phyloP scores from a whole-genome alignment of 2,888 invertebrate species.

The Arge pagana region DNA sequence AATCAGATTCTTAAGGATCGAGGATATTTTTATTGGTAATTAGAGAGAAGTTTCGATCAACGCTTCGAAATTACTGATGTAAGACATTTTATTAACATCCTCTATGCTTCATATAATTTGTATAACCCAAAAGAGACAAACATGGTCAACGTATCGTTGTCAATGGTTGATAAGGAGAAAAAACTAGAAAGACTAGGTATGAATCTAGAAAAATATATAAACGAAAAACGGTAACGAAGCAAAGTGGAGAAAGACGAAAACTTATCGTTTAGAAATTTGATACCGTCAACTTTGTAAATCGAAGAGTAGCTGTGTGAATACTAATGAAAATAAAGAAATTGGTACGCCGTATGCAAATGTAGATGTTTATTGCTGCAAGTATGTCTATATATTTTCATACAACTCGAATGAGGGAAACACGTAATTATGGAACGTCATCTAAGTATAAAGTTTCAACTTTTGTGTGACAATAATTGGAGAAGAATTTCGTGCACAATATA shows the following conservation, averaged over 20 bases:
- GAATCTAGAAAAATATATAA: too few relatives aligned
- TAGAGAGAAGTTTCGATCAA: conserved; percentile 43
- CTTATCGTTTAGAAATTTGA: too few relatives aligned
- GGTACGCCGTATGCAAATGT: conserved; percentile 49
- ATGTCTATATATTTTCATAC: conserved; percentile 49
- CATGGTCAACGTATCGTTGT: neutral
- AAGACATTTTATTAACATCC: conserved; percentile 18
- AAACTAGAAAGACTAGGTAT: conserved; percentile 2
- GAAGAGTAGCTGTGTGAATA: too few relatives aligned
- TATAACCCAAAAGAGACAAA: conserved; percentile 10
- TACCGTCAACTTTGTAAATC: too few relatives aligned
- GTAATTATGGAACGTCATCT: conserved; percentile 33
- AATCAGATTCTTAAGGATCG: conserved; percentile 55
- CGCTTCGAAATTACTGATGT: conserved; percentile 10
- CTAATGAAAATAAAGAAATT: too few relatives aligned
- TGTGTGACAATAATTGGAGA: neutral
- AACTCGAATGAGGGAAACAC: conserved; percentile 45
- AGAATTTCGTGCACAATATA: conserved; percentile 4
- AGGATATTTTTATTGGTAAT: conserved; percentile 44
- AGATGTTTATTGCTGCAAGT: conserved; percentile 57
- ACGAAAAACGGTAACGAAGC: neutral
- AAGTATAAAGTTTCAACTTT: neutral
- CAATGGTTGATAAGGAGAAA: conserved; percentile 4
- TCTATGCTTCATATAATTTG: conserved; percentile 19
- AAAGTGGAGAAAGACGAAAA: too few relatives aligned